Evolutionary conservation across 2,797 vertebrate genomes (phyloP).

Genomic region (Clarias pachynema): DNA sequence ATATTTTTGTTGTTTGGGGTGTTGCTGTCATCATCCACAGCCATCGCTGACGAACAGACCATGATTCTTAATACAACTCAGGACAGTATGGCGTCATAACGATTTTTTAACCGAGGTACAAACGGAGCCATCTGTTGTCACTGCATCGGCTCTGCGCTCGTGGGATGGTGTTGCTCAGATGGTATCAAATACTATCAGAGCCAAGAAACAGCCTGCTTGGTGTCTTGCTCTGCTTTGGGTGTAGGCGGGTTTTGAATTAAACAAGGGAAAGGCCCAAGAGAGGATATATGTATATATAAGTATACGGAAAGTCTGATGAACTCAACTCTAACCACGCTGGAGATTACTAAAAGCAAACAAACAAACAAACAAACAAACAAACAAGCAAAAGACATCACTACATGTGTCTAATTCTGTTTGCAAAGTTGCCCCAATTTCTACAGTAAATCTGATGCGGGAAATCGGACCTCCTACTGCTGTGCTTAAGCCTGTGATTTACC

Average conservation of each 20-base stretch:
- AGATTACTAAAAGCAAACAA: not conserved
- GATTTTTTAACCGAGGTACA: slow-evolving; percentile 43
- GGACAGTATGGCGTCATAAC: slow-evolving; percentile 41
- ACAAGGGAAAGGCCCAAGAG: slow-evolving; percentile 1
- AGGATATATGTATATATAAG: slow-evolving; percentile 1
- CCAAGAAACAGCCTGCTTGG: slow-evolving; percentile 31
- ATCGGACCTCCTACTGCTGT: slow-evolving; percentile 24
- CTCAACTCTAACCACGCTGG: not conserved
- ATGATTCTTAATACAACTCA: slow-evolving; percentile 43
- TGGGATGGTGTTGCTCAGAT: slow-evolving; percentile 48
- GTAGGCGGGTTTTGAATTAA: slow-evolving; percentile 11
- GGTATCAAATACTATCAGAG: slow-evolving; percentile 24
- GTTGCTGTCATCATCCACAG: slow-evolving; percentile 53
- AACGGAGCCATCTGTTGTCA: slow-evolving; percentile 55
- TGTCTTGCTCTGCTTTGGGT: slow-evolving; percentile 13
- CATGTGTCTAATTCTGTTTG: not conserved
- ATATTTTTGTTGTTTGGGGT: slow-evolving; percentile 48
- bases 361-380: too few species aligned
- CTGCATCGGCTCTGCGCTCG: slow-evolving; percentile 19
- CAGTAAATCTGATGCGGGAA: slow-evolving; percentile 13
- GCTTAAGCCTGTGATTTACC: slow-evolving; percentile 44
- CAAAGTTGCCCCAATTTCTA: slow-evolving; percentile 12
- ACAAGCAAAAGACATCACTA: not conserved
- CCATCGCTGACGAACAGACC: slow-evolving; percentile 47
- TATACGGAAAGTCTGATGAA: slow-evolving; percentile 17